These are phyloP conservation scores for Parotocinclus haroldoi DNA, from an alignment of 2,797 vertebrate species.

Conservation along the genomic window DNA sequence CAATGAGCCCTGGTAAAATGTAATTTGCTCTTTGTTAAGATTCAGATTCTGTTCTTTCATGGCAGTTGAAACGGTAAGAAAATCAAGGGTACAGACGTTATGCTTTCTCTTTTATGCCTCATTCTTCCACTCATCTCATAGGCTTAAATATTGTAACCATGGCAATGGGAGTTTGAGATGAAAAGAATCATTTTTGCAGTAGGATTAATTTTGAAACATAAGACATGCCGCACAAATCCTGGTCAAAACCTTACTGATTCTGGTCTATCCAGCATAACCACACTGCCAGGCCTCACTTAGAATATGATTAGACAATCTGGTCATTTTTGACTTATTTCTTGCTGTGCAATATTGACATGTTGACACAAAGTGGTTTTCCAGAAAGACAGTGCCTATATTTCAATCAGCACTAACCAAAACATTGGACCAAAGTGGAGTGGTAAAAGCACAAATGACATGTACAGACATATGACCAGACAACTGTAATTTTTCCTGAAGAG, in stretches of 20 bases:
- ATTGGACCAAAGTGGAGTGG: conserved; percentile 61
- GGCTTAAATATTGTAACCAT: conserved; percentile 69
- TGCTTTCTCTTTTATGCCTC: conserved; percentile 40
- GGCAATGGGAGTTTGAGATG: conserved; percentile 71
- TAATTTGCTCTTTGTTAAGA: conserved; percentile 70
- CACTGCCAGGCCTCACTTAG: conserved; percentile 62
- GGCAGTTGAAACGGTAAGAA: conserved; percentile 64
- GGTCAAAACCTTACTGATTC: conserved; percentile 72
- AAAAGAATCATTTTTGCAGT: conserved; percentile 73
- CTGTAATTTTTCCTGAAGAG: conserved; percentile 68
- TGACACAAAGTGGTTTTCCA: conserved; percentile 76
- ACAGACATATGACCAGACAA: conserved; percentile 62
- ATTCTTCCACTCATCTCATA: conserved; percentile 49
- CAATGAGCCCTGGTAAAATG: conserved; percentile 62
- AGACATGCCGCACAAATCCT: conserved; percentile 72
- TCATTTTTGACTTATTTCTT: conserved; percentile 75
- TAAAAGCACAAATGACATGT: conserved; percentile 57
- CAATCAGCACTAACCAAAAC: conserved; percentile 75
- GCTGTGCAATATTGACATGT: conserved; percentile 72
- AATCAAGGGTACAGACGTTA: conserved; percentile 50
- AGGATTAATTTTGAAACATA: conserved; percentile 79
- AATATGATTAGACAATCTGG: conserved; percentile 75
- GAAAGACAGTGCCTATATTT: conserved; percentile 71
- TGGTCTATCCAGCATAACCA: conserved; percentile 61
- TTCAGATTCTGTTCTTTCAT: conserved; percentile 63